phyloP scores from a whole-genome alignment of 2,888 invertebrate species.

The Amorpha juglandis region DNA sequence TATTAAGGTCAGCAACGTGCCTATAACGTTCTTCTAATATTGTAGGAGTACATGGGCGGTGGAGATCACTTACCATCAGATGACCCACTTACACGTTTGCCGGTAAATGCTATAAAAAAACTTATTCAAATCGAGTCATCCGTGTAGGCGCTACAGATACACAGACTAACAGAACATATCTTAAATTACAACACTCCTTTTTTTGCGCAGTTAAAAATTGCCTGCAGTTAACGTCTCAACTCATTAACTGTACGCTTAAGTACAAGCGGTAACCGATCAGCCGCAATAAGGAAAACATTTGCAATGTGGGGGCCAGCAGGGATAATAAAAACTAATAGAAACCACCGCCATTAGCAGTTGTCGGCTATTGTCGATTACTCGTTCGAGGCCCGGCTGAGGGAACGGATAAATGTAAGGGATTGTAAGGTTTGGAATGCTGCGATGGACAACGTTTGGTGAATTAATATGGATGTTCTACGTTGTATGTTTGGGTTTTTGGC shows the following conservation, averaged over 20 bases:
- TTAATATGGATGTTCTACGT: too few species aligned
- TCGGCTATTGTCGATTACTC: slow-evolving; percentile 41
- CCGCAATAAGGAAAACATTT: slow-evolving; percentile 37
- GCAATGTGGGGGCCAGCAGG: slow-evolving; percentile 26
- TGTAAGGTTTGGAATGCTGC: not conserved
- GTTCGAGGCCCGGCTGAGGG: not conserved
- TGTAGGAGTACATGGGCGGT: too few species aligned
- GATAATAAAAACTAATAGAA: slow-evolving; percentile 56
- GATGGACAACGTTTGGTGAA: not conserved
- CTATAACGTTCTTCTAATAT: too few species aligned
- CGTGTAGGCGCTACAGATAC: too few species aligned
- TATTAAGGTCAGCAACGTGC: too few species aligned
- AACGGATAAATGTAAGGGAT: not conserved
- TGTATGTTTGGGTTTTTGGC: too few species aligned
- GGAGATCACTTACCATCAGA: too few species aligned
- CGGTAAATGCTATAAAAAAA: too few species aligned
- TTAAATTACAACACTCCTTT: too few species aligned
- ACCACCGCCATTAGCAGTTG: slow-evolving; percentile 45
- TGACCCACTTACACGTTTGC: too few species aligned
- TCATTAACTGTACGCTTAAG: slow-evolving; percentile 24
- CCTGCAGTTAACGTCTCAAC: not conserved
- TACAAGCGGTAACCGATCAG: slow-evolving; percentile 1
- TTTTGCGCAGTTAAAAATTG: not conserved
- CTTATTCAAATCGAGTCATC: too few species aligned
- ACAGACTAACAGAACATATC: too few species aligned